Evolutionary conservation across 92 coral and sea anemone genomes (phyloP).

Genomic region (Zoanthus solanderi): DNA sequence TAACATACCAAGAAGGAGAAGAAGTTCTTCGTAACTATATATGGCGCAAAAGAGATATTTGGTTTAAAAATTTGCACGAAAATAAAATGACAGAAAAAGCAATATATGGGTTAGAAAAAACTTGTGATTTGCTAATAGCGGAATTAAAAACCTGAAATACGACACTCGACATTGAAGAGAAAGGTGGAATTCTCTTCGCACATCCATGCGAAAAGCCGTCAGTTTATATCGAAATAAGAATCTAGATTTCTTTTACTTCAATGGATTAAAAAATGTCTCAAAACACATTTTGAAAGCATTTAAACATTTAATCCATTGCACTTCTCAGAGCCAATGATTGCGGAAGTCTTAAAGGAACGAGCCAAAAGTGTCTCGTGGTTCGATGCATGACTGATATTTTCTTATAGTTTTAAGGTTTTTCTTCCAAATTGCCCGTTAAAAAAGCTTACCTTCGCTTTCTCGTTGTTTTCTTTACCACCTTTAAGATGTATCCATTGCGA

Average conservation of each 20-base stretch:
- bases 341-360: slow-evolving; percentile 41
- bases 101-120: neutral
- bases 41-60: neutral
- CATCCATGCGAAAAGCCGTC: neutral
- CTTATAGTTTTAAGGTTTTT: neutral
- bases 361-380: slow-evolving; percentile 11
- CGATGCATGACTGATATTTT: slow-evolving; percentile 1
- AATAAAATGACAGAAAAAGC: neutral
- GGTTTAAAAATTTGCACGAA: no score
- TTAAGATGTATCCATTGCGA: slow-evolving; percentile 52
- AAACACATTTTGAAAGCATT: neutral
- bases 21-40: neutral
- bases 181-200: neutral
- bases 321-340: neutral
- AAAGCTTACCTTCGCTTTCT: slow-evolving; percentile 54
- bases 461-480: slow-evolving; percentile 42
- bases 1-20: neutral
- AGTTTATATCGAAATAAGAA: no score
- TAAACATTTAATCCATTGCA: neutral
- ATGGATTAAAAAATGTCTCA: neutral
- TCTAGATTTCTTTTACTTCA: no score
- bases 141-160: neutral
- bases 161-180: neutral
- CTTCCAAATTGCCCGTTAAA: no score
- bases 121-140: neutral